Base-by-base conservation (phyloP, 1,140 invertebrate genomes). In the Seison nebaliae region DNA sequence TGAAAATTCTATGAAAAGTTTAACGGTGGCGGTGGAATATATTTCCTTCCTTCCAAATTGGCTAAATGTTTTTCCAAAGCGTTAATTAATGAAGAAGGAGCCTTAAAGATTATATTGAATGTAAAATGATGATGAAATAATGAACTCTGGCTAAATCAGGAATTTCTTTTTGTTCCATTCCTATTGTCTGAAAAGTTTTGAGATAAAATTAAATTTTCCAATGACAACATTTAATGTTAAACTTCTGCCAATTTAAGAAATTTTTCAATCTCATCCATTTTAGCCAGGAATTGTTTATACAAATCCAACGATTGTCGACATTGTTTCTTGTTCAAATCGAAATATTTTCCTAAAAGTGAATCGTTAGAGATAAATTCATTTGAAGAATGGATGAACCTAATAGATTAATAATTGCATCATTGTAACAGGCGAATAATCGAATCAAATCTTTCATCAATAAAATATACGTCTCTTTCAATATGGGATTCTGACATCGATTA, bases 301-400 rank as follows among this genome's bases (percentile, higher is more conserved):
- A 91, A 70, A 55, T 98, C 91, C 51, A 98, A 67, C 44, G 81
- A 86, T 57, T 98, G 86, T 52, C 80, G 70, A 51, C 79, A 86
- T 48, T 68, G 61, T 48, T 98, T 98, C 58, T 94, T 96, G 62
- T 96, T 94, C 84, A 96, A 94, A 57, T 93, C 83, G 64, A 96
- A 98, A 65, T 84, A 96, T 64, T 96, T 60, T 47, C 59, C 57
- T 56, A 50, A 29, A 54, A 51, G 36, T 29, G n/a, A n/a, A n/a
- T n/a, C n/a, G n/a, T n/a, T n/a, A n/a, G n/a, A n/a, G n/a, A n/a
- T n/a, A n/a, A n/a, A n/a, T n/a, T n/a, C n/a, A n/a, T n/a, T n/a
- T n/a, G n/a, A n/a, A n/a, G n/a, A n/a, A n/a, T n/a, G n/a, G n/a
- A n/a, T n/a, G n/a, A n/a, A 73, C 72, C 73, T 60, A 98, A 65